Conservation (phyloP, 2,797 vertebrate species). For the Liasis olivaceus region DNA sequence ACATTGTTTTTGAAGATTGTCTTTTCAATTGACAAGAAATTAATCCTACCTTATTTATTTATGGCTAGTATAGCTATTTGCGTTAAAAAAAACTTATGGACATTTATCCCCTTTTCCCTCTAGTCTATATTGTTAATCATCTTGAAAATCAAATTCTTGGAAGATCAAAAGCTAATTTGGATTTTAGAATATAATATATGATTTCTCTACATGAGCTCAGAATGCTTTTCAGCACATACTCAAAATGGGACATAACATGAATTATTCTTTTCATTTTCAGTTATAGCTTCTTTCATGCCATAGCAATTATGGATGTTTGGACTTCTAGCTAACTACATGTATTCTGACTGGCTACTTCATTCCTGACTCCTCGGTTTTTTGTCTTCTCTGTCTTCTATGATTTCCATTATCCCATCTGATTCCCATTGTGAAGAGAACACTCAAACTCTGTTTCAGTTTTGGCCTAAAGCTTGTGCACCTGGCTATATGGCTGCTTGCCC, state of each 20-base stretch:
- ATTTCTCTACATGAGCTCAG: background rate
- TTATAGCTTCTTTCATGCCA: background rate
- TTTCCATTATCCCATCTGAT: conserved; percentile 9
- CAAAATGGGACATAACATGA: background rate
- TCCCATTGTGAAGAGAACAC: background rate
- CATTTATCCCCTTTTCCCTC: background rate
- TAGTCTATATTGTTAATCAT: background rate
- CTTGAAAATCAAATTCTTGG: background rate
- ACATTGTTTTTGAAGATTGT: background rate
- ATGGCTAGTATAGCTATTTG: background rate
- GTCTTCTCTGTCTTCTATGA: background rate
- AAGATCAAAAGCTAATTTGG: background rate
- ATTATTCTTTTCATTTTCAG: background rate
- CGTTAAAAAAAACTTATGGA: background rate
- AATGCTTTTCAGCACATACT: background rate
- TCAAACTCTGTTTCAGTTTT: background rate
- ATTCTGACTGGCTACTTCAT: background rate
- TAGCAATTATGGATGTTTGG: background rate
- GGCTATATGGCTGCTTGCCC: background rate
- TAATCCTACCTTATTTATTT: background rate
- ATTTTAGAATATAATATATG: background rate
- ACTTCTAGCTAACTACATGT: background rate
- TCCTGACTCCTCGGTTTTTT: background rate
- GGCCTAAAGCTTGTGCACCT: background rate
- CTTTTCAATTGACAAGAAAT: background rate